Evolutionary conservation across 2,797 vertebrate genomes (phyloP).

Genomic region (Helarctos malayanus): DNA sequence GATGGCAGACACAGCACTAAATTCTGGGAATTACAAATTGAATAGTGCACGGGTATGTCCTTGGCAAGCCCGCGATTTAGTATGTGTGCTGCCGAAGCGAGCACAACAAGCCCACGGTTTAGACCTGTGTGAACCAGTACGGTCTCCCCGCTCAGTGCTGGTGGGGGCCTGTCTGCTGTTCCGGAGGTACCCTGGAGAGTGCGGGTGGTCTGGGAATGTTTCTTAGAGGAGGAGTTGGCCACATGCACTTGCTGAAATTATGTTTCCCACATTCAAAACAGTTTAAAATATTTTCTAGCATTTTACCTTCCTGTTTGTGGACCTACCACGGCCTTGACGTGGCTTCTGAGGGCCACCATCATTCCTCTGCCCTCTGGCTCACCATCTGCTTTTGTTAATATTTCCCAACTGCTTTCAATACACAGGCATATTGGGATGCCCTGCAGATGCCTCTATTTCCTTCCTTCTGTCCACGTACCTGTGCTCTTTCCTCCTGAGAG

Average conservation of each 20-base stretch:
- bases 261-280: background rate
- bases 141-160: rapidly evolving
- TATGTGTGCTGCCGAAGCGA: no score
- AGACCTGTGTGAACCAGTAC: no score
- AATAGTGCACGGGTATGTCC: background rate
- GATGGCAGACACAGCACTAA: background rate
- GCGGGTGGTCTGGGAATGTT: background rate
- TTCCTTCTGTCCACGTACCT: background rate
- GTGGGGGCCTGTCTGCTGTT: rapidly evolving
- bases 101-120: no score
- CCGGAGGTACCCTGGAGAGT: background rate
- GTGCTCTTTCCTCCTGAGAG: background rate
- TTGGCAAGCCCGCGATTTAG: background rate
- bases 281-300: background rate
- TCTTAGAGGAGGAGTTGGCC: background rate
- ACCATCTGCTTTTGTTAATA: background rate
- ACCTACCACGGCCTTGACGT: background rate
- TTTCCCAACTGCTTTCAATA: background rate
- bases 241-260: background rate
- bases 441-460: background rate
- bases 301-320: background rate
- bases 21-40: background rate
- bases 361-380: background rate
- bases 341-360: background rate
- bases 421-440: rapidly evolving